phyloP scores from a whole-genome alignment of 2,797 vertebrate species.

The Kryptolebias ocellatus region DNA sequence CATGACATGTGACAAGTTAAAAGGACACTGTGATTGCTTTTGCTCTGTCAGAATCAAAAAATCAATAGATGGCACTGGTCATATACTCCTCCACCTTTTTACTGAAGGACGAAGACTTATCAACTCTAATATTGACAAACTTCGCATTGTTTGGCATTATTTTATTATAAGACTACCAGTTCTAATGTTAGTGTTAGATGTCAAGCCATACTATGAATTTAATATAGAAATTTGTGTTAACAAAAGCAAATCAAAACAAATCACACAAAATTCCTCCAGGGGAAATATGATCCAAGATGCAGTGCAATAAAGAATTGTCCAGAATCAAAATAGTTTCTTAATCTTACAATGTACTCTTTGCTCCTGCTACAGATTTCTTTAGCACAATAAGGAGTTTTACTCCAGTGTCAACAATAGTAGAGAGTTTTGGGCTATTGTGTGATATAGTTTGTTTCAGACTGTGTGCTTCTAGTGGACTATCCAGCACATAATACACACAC shows the following conservation, averaged over 20 bases:
- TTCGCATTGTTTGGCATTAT: slow-evolving; percentile 25
- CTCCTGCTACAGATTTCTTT: not conserved
- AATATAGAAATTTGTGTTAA: too few species aligned
- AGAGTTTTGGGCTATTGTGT: not conserved
- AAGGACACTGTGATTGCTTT: slow-evolving; percentile 72
- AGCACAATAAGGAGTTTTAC: not conserved
- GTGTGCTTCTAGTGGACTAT: not conserved
- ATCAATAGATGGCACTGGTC: slow-evolving; percentile 70
- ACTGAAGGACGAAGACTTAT: slow-evolving; percentile 51
- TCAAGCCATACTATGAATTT: too few species aligned
- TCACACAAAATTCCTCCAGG: not conserved
- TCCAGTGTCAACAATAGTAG: not conserved
- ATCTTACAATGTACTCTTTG: not conserved
- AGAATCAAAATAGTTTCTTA: too few species aligned
- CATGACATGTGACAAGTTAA: slow-evolving; percentile 73
- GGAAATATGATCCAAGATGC: too few species aligned
- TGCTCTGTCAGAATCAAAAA: slow-evolving; percentile 65
- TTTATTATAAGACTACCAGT: slow-evolving; percentile 17
- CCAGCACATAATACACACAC: not conserved
- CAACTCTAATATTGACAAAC: slow-evolving; percentile 22
- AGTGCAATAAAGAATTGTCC: too few species aligned
- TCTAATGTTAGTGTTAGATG: not conserved
- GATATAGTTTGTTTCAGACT: not conserved
- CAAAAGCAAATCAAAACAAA: not conserved
- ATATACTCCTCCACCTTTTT: slow-evolving; percentile 53